Evolutionary conservation across 2,888 invertebrate species (phyloP), one percentile per base, ranked within the genome.

Genomic region (Ophraella communa): DNA sequence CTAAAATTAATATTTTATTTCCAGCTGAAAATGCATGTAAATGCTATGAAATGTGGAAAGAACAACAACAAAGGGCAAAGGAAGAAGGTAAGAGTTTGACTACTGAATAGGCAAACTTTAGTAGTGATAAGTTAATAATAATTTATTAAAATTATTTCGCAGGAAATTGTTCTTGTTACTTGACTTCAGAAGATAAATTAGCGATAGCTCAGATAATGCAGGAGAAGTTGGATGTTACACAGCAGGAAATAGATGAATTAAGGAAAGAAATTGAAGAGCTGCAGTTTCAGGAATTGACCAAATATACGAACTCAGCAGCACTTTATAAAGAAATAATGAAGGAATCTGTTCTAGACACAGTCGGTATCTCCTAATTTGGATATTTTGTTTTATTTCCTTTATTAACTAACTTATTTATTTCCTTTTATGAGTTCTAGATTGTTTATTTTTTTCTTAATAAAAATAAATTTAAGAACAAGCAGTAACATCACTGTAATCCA

Each of bases 261-360:
- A 71, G 70, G 42, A 47, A 53, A 20, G 70, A 74, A 54, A 58
- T 73, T 59, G 47, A 60, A 5, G 57, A 64, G 30, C 42, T 74
- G 39, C 71, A 73, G 47, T 42, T 65, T 8, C 42, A 70, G 59
- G 67, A 71, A 30, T 35, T 27, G 0, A 61, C 62, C 7, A 69
- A 58, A 45, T 62, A 67, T 39, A 68, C 71, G 4, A 73, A 74
- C 49, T 67, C 74, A 2, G 72, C 74, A 4, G 68, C 67, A 3
- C 51, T 76, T 1, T 76, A 74, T 51, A 71, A 52, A 55, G 72
- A 74, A 64, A 74, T 76, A 17, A 74, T 74, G 74, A 75, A 70
- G 39, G 72, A 67, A 23, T 33, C 57, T 21, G 27, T 24, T 4
- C 8, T 33, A 8, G 49, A 60, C 17, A 33, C 21, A 11, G 49